Evolutionary conservation across 92 coral and sea anemone genomes (phyloP).

Genomic region (Bergia sp.): DNA sequence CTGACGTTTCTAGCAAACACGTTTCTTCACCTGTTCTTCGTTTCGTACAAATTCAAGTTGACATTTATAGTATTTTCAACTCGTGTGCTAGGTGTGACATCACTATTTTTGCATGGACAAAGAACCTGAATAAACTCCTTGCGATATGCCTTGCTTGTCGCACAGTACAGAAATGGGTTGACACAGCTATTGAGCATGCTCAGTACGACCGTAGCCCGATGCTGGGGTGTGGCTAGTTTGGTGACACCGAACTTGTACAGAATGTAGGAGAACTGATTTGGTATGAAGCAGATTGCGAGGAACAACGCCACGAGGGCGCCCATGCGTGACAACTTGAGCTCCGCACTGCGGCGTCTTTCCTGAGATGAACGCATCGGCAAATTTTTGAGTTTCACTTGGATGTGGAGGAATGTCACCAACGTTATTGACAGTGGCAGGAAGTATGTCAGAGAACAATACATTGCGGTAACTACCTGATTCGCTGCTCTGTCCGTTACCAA

Average conservation of each 20-base stretch:
- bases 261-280: slow-evolving; percentile 34
- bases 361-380: slow-evolving; percentile 12
- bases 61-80: slow-evolving; percentile 26
- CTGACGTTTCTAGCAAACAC: background rate
- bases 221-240: slow-evolving; percentile 25
- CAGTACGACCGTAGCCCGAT: slow-evolving; percentile 18
- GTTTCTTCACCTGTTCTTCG: background rate
- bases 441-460: slow-evolving; percentile 39
- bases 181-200: slow-evolving; percentile 33
- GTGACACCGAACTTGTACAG: slow-evolving; percentile 33
- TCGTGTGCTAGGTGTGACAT: background rate
- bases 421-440: slow-evolving; percentile 36
- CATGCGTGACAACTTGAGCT: slow-evolving; percentile 38
- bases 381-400: slow-evolving; percentile 17
- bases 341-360: slow-evolving; percentile 5
- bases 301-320: slow-evolving; percentile 38
- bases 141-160: slow-evolving; percentile 26
- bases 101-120: slow-evolving; percentile 21
- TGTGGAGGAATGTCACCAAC: slow-evolving; percentile 30
- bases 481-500: slow-evolving; percentile 4
- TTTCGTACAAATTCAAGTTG: background rate
- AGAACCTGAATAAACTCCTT: slow-evolving; percentile 17
- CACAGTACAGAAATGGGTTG: slow-evolving; percentile 35
- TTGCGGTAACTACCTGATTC: slow-evolving; percentile 19
- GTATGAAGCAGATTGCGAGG: slow-evolving; percentile 38